These are phyloP conservation scores for Dolichotis patagonum DNA, from an alignment of 2,113 vertebrate genomes.

Conservation along the genomic window DNA sequence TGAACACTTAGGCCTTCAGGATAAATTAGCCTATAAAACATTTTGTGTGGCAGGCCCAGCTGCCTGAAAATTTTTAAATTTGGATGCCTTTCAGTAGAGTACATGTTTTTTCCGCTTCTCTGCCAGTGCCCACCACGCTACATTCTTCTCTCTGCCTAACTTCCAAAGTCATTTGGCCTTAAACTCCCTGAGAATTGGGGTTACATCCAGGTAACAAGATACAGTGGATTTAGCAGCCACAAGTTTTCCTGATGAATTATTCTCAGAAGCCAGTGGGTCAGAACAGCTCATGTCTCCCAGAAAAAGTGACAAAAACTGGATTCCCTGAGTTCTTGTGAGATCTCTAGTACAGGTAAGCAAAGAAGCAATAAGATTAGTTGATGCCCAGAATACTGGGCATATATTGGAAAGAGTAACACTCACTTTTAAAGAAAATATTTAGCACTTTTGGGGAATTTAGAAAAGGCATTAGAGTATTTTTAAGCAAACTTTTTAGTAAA, in stretches of 20 bases:
- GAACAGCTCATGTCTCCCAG: background rate
- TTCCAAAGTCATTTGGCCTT: background rate
- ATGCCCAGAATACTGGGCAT: background rate
- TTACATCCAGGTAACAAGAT: background rate
- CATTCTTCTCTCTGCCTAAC: background rate
- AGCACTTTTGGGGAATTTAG: background rate
- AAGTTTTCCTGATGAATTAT: background rate
- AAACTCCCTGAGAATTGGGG: background rate
- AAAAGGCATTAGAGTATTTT: background rate
- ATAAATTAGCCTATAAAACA: background rate
- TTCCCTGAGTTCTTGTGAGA: background rate
- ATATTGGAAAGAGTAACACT: background rate
- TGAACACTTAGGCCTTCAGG: background rate
- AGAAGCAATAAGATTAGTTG: background rate
- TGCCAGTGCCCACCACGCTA: background rate
- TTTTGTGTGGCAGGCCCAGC: background rate
- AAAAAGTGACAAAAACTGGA: background rate
- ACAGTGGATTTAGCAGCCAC: background rate
- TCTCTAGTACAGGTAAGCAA: background rate
- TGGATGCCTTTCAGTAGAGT: background rate
- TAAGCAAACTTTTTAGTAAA: background rate
- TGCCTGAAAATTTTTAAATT: background rate
- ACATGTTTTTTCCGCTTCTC: background rate
- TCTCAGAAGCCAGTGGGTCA: background rate
- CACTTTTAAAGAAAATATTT: background rate